Base-by-base conservation (phyloP, 2,888 invertebrate species). In the Eupelmus urozonus region DNA sequence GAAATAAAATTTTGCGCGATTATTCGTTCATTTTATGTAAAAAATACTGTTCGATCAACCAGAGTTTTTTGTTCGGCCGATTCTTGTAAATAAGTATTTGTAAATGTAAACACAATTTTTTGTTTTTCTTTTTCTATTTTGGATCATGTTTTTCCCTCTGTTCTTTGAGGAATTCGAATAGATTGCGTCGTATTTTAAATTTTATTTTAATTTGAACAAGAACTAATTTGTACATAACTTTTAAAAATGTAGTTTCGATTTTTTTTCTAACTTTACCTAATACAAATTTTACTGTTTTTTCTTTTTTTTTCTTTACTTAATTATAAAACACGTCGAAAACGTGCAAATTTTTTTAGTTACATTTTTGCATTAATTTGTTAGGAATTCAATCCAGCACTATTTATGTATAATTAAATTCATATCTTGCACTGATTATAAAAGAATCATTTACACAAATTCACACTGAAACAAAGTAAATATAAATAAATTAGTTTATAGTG, bases 361-460 rank as follows among this genome's bases (percentile, higher is more conserved):
- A 29, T 20, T 29, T 51, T 65, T 18, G 23, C 13, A 34, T 72
- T 40, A 11, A 42, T 62, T 42, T 18, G n/a, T 71, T 20, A 42
- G 18, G 25, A 16, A 55, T 42, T 62, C 13, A 34, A 23, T 63
- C 42, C 11, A 11, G 1, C 18, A 62, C 27, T 25, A 49, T 55
- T 70, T 73, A 71, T 57, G 40, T 80, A 71, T 66, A 82, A 79
- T 78, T 60, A 80, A 79, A 80, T 66, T 63, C 81, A 81, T 81
- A 82, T 40, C 70, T 55, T 40, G 57, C 63, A 51, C 20, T 49
- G 59, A 70, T 60, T 49, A 60, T 65, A 25, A 42, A 16, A 57
- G 23, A 63, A 25, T 49, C n/a, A 71, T 76, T 70, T 57, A 70
- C 57, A 49, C 2, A 20, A 69, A 69, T 16, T 70, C 55, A 63